Percentiles rank a stretch among this genome's conserved stretches.
Evolutionary conservation across 2,797 vertebrate species (phyloP).

Genomic region (Pachyuromys duprasi): DNA sequence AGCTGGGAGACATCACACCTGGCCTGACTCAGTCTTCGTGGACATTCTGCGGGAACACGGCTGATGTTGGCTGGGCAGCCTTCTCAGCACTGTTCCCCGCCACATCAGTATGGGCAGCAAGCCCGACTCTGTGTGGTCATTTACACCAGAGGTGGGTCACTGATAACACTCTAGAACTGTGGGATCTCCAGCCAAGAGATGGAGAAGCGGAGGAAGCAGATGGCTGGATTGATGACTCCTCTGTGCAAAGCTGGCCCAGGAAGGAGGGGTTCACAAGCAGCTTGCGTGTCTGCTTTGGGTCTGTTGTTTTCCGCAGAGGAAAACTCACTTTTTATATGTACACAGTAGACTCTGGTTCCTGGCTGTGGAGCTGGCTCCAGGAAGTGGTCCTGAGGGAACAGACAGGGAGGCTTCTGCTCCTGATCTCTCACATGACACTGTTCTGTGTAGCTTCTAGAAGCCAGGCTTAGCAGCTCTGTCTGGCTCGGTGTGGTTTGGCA

Average conservation of each 20-base stretch:
- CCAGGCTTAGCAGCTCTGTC: background rate
- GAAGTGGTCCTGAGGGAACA: background rate
- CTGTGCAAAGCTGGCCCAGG: background rate
- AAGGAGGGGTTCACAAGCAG: background rate
- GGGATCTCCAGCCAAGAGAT: background rate
- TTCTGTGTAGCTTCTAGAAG: background rate
- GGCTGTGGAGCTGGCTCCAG: background rate
- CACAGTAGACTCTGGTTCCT: background rate
- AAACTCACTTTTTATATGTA: conserved; percentile 48
- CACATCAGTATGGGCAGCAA: background rate
- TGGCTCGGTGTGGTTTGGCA: background rate
- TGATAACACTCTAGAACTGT: background rate
- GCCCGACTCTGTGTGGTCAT: background rate
- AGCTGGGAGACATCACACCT: background rate
- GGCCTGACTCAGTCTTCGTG: background rate
- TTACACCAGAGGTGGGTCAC: background rate
- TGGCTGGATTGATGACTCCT: background rate
- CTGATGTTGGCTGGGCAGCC: background rate
- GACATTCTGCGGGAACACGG: background rate
- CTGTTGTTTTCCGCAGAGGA: conserved; percentile 47
- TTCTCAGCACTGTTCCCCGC: background rate
- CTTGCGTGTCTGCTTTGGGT: background rate
- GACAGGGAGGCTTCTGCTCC: background rate
- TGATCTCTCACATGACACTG: background rate
- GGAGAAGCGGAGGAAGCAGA: conserved; percentile 48